Conservation (phyloP, 2,113 vertebrate species). For the Coryphaenoides rupestris region DNA sequence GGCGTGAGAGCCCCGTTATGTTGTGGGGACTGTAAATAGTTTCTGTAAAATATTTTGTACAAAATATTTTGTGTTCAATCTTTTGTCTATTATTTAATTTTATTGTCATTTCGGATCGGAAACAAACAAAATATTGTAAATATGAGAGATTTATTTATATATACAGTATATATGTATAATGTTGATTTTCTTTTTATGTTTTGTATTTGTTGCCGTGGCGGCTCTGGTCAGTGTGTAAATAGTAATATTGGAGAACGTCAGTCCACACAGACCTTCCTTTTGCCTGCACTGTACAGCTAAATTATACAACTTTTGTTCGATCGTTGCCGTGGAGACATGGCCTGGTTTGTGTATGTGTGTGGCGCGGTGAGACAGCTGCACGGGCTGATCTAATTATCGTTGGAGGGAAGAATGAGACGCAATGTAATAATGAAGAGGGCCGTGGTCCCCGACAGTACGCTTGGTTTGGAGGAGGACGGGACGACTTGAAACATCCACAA, state of each 20-base stretch:
- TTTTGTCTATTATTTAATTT: slow-evolving; percentile 33
- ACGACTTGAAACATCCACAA: no score
- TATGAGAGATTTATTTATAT: slow-evolving; percentile 68
- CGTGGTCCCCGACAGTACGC: no score
- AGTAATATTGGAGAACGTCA: background rate
- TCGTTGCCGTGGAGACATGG: slow-evolving; percentile 10
- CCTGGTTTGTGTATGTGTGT: slow-evolving; percentile 8
- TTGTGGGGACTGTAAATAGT: slow-evolving; percentile 53
- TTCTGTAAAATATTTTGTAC: slow-evolving; percentile 56
- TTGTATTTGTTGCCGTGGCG: background rate
- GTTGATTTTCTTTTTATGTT: slow-evolving; percentile 27
- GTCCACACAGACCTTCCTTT: no score
- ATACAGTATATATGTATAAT: slow-evolving; percentile 23
- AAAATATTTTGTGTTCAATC: slow-evolving; percentile 16
- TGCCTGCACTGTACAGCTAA: slow-evolving; percentile 18
- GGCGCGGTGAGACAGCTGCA: slow-evolving; percentile 1
- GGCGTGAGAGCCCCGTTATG: no score
- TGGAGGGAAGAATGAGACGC: no score
- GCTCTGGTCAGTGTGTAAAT: slow-evolving; percentile 19
- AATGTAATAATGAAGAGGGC: background rate
- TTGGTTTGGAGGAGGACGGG: no score
- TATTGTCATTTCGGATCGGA: slow-evolving; percentile 22
- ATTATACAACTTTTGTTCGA: slow-evolving; percentile 32
- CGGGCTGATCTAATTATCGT: no score
- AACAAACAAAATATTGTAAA: slow-evolving; percentile 55